phyloP scores from a whole-genome alignment of 2,888 invertebrate species.

The Bedellia somnulentella region DNA sequence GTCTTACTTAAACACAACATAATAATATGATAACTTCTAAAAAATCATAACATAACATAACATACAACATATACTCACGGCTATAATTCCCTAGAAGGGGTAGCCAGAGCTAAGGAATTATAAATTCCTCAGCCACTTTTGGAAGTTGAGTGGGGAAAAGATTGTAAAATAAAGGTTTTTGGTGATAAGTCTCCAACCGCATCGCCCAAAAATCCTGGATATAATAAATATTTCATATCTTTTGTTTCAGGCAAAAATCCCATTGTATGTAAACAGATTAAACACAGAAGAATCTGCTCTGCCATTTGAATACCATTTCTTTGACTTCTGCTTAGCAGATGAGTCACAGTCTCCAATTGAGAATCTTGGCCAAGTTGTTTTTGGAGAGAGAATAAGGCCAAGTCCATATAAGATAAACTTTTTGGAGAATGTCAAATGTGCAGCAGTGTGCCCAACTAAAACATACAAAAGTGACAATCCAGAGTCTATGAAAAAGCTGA shows the following conservation, averaged over 20 bases:
- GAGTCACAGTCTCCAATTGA: conserved; percentile 88
- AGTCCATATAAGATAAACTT: conserved; percentile 91
- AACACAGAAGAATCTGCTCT: conserved; percentile 98
- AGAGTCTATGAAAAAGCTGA: conserved; percentile 70
- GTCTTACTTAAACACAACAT: too few species aligned
- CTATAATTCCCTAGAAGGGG: too few species aligned
- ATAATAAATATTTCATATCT: background rate
- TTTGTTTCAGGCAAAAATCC: conserved; percentile 79
- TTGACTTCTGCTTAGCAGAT: conserved; percentile 88
- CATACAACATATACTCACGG: too few species aligned
- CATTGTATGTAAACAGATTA: conserved; percentile 91
- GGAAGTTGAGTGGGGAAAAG: too few species aligned
- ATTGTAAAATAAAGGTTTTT: too few species aligned
- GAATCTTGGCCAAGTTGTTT: conserved; percentile 97
- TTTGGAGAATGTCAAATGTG: conserved; percentile 65
- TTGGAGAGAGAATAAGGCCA: conserved; percentile 96
- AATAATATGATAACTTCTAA: too few species aligned
- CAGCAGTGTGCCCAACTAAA: conserved; percentile 66
- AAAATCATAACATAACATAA: too few species aligned
- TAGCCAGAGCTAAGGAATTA: too few species aligned
- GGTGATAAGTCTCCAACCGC: too few species aligned
- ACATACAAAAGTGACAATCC: conserved; percentile 68
- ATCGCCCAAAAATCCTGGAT: too few species aligned
- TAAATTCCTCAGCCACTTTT: too few species aligned
- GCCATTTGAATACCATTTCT: conserved; percentile 97